These are phyloP conservation scores for Saxidomus purpurata DNA, from an alignment of 1,140 invertebrate species.

Conservation along the genomic window DNA sequence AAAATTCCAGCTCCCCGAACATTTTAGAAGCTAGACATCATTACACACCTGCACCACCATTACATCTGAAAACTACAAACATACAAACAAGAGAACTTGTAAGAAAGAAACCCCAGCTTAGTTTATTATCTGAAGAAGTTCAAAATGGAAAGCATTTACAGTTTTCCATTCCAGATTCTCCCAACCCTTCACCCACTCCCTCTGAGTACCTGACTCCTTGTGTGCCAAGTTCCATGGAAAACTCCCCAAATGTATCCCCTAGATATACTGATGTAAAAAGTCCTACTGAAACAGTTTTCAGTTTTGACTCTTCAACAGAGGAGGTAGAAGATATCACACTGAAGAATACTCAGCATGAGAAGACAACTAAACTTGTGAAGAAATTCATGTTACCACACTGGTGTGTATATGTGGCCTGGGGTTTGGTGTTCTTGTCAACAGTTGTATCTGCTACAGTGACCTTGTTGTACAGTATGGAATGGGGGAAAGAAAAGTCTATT, in stretches of 20 bases:
- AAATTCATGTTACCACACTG: slow-evolving; percentile 72
- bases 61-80: background rate
- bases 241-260: slow-evolving; percentile 29
- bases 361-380: background rate
- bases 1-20: background rate
- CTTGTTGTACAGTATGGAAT: slow-evolving; percentile 80
- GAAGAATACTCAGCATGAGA: background rate
- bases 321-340: slow-evolving; percentile 44
- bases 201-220: background rate
- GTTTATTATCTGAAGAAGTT: background rate
- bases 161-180: background rate
- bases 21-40: slow-evolving; percentile 29
- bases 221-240: background rate
- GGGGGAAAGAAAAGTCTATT: slow-evolving; percentile 76
- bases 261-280: slow-evolving; percentile 6
- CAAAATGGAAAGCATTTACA: background rate
- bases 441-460: slow-evolving; percentile 75
- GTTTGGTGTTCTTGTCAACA: slow-evolving; percentile 70
- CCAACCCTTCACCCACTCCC: background rate
- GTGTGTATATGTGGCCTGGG: slow-evolving; percentile 77
- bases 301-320: slow-evolving; percentile 13
- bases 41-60: slow-evolving; percentile 35
- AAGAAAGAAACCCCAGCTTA: background rate
- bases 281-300: slow-evolving; percentile 38
- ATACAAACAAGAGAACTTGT: background rate